Evolutionary conservation across 2,888 invertebrate genomes (phyloP), one percentile per base, ranked within the genome.

Genomic region (Phyto melanocephala): DNA sequence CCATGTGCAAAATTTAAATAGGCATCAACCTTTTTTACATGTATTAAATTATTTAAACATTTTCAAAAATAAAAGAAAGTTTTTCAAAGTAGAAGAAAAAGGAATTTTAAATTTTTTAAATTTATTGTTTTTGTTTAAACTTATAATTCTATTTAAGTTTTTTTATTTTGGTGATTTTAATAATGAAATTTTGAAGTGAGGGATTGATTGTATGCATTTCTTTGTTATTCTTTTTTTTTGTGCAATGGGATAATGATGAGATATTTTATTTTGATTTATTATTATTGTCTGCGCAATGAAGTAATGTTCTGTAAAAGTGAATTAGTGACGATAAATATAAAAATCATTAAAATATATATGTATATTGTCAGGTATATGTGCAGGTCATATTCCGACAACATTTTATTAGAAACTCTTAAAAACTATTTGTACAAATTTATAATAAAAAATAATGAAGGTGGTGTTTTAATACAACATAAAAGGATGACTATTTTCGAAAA

Each of bases 1-100:
- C 88, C 87, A 83, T 88, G 89, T 83, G 90, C 86, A 84, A 88
- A 88, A 84, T 85, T 90, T 84, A 89, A 87, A 85, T 88, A 89
- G 58, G 89, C 90, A 87, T 89, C 89, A 87, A 88, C 90, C 89
- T 89, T 82, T 67, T 71, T 75, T 50, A 33, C 10, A 5, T 54
- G 1, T 65, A 37, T 63, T 6, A 5, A 13, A 50, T 22, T 4
- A 17, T 24, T 76, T 60, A 76, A 71, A 82, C 70, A 75, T 79
- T 75, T 72, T 33, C 47, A 75, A 76, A 71, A 75, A 52, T 54
- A 62, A 71, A 79, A 75, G 70, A 79, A 79, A 75, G 65, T 82
- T 82, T 79, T 67, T 75, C 50, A 52, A 37, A 79, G 65, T 71
- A 78, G 47, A 78, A 78, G 76, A 81, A 77, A 79, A 79, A 62